Evolutionary conservation across 2,888 invertebrate species (phyloP), one percentile per base, ranked within the genome.

Genomic region (Coecobrya sp.): DNA sequence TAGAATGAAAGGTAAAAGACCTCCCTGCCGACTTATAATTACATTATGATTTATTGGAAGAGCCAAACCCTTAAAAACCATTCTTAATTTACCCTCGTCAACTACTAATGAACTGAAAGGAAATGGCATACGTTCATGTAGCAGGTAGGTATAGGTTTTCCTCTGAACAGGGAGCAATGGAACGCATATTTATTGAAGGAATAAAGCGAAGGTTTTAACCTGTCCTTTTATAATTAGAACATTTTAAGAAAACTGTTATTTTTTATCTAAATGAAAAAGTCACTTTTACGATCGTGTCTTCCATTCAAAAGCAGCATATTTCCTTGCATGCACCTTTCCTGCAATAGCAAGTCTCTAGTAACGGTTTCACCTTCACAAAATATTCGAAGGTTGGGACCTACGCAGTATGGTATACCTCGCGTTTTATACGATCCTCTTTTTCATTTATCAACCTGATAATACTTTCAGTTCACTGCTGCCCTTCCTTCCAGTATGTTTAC

Each of bases 21-120:
- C 93, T 90, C 91, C 90, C 88, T 86, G 91, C 90, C 90, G 92
- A 92, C 92, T 90, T 88, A 73, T 92, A 93, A 92, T 93, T 92
- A 93, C 92, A 92, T 92, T 91, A 91, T 93, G 93, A 93, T 93
- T 93, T 93, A 93, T 92, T 85, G 65, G 92, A 84, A 19, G 52
- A 86, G 76, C 89, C 92, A 92, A 88, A 79, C 93, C 93, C 70
- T 90, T 84, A 89, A 85, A 91, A 88, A 62, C 85, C 92, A 36
- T 86, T 90, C 81, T 89, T 93, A 92, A 93, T 92, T 93, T 93
- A 85, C 86, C 91, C 89, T 89, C 89, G 89, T 92, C 93, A 93
- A 86, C 82, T 81, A 11, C 89, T 93, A 93, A 93, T 93, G 92
- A 93, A 92, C 82, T 85, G 49, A 76, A 76, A 76, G n/a, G 59